Evolutionary conservation across 2,113 vertebrate genomes (phyloP).

Genomic region (Bujurquina vittata): DNA sequence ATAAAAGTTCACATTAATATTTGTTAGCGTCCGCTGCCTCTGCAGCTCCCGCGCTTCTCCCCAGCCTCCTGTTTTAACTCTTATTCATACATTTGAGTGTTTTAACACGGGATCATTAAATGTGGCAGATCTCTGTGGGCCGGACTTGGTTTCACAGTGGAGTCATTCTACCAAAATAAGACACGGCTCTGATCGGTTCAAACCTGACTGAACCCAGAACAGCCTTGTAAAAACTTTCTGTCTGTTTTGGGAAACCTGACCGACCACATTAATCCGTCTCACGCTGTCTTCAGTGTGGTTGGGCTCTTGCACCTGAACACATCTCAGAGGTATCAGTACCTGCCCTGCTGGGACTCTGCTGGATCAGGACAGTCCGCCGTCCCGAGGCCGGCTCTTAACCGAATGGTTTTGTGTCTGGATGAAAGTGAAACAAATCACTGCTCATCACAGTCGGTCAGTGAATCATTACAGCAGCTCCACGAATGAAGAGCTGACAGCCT

Average conservation of each 20-base stretch:
- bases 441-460: accelerated
- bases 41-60: not conserved
- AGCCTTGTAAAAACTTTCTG: not conserved
- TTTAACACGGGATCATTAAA: not conserved
- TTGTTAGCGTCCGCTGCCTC: accelerated
- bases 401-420: not conserved
- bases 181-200: not conserved
- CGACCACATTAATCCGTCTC: not conserved
- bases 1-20: not conserved
- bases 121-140: not conserved
- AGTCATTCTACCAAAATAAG: not conserved
- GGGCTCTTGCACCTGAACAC: not conserved
- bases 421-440: not conserved
- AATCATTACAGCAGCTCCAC: not conserved
- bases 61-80: not conserved
- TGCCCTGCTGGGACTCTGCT: not conserved
- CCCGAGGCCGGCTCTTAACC: too few relatives aligned
- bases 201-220: not conserved
- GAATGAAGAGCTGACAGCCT: not conserved
- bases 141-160: not conserved
- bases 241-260: too few relatives aligned
- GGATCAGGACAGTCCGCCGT: too few relatives aligned
- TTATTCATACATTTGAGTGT: not conserved
- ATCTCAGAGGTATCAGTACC: not conserved
- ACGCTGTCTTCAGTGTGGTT: not conserved